phyloP scores from a whole-genome alignment of 2,888 invertebrate genomes.

The Ennomos erosarius region DNA sequence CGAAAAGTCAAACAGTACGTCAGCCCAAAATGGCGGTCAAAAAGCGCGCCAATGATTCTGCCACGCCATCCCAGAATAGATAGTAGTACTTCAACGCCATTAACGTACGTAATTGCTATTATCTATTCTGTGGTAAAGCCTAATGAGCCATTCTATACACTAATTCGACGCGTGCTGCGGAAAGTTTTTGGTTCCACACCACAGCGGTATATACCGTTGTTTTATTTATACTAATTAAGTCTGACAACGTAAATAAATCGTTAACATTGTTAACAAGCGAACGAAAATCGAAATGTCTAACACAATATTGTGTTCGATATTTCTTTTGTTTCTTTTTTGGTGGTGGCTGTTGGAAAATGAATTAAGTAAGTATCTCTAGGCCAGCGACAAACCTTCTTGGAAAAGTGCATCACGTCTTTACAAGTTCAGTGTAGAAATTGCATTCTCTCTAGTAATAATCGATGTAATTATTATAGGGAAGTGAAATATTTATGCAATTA shows the following conservation, averaged over 20 bases:
- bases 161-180: constrained; percentile 29
- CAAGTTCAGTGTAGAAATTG: constrained; percentile 46
- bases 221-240: constrained; percentile 3
- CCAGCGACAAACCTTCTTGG: constrained; percentile 46
- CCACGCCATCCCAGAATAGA: constrained; percentile 4
- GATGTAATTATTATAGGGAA: too few species aligned
- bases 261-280: neutral
- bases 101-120: too few species aligned
- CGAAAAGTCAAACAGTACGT: constrained; percentile 8
- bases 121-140: constrained; percentile 3
- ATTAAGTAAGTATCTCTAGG: neutral
- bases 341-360: neutral
- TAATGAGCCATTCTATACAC: constrained; percentile 21
- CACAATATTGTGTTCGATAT: too few species aligned
- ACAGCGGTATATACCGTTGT: constrained; percentile 1
- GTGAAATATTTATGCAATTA: too few species aligned
- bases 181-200: constrained; percentile 20
- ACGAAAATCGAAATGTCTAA: too few species aligned
- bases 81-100: too few species aligned
- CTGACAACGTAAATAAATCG: neutral
- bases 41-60: constrained; percentile 16
- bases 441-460: constrained; percentile 47
- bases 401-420: constrained; percentile 35
- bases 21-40: constrained; percentile 23
- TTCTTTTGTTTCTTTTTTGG: constrained; percentile 8